Base-by-base conservation (phyloP, 1,140 invertebrate genomes). In the Rhysida immarginata region DNA sequence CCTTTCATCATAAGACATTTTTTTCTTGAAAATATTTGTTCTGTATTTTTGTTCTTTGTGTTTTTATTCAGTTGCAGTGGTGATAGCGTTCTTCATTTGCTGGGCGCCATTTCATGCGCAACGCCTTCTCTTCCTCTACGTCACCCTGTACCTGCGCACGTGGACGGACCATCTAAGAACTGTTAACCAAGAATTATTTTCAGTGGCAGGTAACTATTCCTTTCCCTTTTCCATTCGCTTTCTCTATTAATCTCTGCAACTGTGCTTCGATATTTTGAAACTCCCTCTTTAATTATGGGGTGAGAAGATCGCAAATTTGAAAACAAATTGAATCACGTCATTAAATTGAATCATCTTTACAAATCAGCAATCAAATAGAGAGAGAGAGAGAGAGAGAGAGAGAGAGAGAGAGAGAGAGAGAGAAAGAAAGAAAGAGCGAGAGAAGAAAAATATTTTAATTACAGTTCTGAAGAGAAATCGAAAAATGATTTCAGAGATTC, bases 41-140 rank as follows among this genome's bases (percentile, higher is more conserved):
- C n/a, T n/a, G n/a, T n/a, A n/a, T n/a, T n/a, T 21, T 26, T 26
- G 20, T 26, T 27, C 5, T 51, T 26, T 24, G 3, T 51, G 8
- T 27, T 51, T 21, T 27, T 51, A 26, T 51, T 26, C 74, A 95
- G 91, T 94, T 64, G 89, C 88, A 27, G 92, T 96, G 1, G 91
- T 94, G 0, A 81, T 90, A 1, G 84, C 88, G 0, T 96, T 96
- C 70, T 94, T 95, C 71, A 75, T 93, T 14, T 95, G 90, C 70
- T 96, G 90, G 88, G 87, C 88, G 0, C 91, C 92, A 2, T 95
- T 94, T 69, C 91, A 96, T 66, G 82, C 85, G 0, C 92, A 96
- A 65, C 73, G 87, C 11, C 68, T 91, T 3, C 61, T 72, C 59
- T 64, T 64, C 16, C 60, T 60, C 14, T 65, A 63, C 35, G 87